Evolutionary conservation across 2,113 vertebrate genomes (phyloP), one percentile per base, ranked within the genome.

Genomic region (Xiphophorus hellerii): DNA sequence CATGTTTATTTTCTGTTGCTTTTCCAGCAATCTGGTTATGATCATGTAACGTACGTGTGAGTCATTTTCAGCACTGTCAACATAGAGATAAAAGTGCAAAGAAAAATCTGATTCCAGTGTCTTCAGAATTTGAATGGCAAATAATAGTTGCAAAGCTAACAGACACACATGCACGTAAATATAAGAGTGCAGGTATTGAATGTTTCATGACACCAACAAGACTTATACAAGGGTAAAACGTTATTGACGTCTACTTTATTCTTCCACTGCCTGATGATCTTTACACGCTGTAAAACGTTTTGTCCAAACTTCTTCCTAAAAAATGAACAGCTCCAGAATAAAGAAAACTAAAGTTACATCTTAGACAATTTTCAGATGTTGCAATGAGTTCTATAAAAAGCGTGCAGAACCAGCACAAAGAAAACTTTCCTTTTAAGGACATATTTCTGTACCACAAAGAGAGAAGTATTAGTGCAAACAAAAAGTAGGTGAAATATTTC

Each of bases 21-120:
- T 76, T 74, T 84, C 78, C 86, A 81, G 78, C 62, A 78, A 77
- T 85, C 79, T 86, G 78, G 66, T 86, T 83, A 71, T 72, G 61
- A 88, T 87, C 78, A 84, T 84, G 39, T 79, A 60, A 79, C 42
- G 58, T 73, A 66, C 37, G 33, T 33, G 44, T 74, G 72, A 85
- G 81, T 80, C 68, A 69, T 72, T 78, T 0, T 1, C 69, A 76
- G 33, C 48, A 69, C 64, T 87, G 69, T 25, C 44, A 80, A 69
- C 71, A 62, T 27, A 79, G 80, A 71, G 72, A 77, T 44, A 27
- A 69, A 30, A 30, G 33, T 29, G 73, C 65, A 69, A 29, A 79
- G 64, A 33, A 37, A 54, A 54, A 8, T 54, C 17, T 20, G 25
- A 58, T n/a, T 58, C 7, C 3, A 1, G 3, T 48, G 44, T n/a